Base-by-base conservation (phyloP, 2,113 vertebrate genomes). In the Epinephelus lanceolatus region DNA sequence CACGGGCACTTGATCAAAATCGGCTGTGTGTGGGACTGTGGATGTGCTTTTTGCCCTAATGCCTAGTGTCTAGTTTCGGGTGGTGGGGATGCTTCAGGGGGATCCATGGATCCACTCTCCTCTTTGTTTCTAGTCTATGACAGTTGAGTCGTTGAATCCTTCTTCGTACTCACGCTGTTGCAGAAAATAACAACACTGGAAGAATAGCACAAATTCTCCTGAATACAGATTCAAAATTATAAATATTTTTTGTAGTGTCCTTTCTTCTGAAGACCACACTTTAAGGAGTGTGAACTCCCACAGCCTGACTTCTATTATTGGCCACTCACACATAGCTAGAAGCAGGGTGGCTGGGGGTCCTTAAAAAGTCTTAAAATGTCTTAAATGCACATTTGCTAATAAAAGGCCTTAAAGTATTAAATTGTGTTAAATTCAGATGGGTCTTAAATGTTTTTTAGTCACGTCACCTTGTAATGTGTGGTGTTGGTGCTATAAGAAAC, bases 1-100 rank as follows among this genome's bases (percentile, higher is more conserved):
- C n/a, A 55, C 45, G 62, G 85, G 83, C 68, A 81, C 55, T 84
- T 78, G 88, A 86, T 89, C 37, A 76, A 65, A 83, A 77, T 79
- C 42, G 80, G 52, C 78, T 82, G 80, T 80, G 73, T 77, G 88
- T 86, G 81, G 60, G 78, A 51, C 47, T 63, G 56, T 53, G 53
- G 17, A 17, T 69, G 23, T 30, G 75, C 40, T 49, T 78, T 84
- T 75, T 66, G 60, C 68, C n/a, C 25, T 23, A 47, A 45, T 68
- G 63, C 62, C 51, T 66, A n/a, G 8, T 67, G 49, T 80, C 42
- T 40, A 42, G 25, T 81, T 88, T 75, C 49, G 33, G 37, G 18
- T 30, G 11, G 8, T 72, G 40, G 55, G 27, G 40, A 25, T 33
- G 17, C 62, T 73, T 56, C 69, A 0, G 0, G 12, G 56, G 23